These are phyloP conservation scores for Drosophila meridiana DNA, from an alignment of 2,888 invertebrate species.

Conservation along the genomic window DNA sequence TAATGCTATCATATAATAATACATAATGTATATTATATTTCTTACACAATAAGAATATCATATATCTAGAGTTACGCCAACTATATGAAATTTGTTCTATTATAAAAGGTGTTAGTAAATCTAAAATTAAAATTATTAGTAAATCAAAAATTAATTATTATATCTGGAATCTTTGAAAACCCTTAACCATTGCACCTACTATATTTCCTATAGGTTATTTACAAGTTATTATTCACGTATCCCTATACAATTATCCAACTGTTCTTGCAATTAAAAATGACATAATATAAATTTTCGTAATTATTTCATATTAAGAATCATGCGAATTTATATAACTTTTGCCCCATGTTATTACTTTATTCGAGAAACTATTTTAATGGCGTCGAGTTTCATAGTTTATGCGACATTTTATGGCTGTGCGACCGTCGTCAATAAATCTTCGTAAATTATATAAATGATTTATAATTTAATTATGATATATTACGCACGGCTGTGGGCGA, in stretches of 20 bases:
- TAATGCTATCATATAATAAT: no score
- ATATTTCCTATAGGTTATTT: not conserved
- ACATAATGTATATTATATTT: no score
- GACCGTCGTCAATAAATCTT: not conserved
- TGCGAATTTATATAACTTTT: not conserved
- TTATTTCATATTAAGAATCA: not conserved
- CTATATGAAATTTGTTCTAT: no score
- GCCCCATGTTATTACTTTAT: not conserved
- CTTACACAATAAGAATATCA: no score
- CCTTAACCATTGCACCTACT: not conserved
- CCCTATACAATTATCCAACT: not conserved
- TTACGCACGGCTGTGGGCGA: not conserved
- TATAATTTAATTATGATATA: conserved; percentile 17
- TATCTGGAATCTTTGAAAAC: not conserved
- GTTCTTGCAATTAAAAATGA: not conserved
- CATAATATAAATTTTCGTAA: not conserved
- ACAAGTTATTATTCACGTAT: not conserved
- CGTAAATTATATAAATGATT: conserved; percentile 30
- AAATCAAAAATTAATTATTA: no score
- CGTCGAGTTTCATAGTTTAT: not conserved
- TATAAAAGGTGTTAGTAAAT: no score
- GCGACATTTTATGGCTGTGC: not conserved
- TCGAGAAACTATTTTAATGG: not conserved
- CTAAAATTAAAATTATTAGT: no score
- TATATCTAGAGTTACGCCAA: no score